Evolutionary conservation across 2,113 vertebrate species (phyloP), one percentile per base, ranked within the genome.

Genomic region (Sylvia atricapilla): DNA sequence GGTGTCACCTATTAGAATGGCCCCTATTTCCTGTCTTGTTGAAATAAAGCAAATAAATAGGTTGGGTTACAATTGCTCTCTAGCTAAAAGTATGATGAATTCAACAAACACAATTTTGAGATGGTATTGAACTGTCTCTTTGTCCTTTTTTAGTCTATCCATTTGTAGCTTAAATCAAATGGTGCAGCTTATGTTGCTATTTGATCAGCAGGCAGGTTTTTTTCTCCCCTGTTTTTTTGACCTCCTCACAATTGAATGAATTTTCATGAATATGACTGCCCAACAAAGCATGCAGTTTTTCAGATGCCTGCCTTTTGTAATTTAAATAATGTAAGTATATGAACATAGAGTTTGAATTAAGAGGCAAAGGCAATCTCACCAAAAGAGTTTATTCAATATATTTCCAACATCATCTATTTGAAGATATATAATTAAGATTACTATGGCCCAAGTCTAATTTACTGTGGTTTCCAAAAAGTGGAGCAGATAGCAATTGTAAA

Each of bases 361-460:
- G 70, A 95, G 52, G 93, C 70, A 95, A 93, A 95, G 67, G 87
- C 79, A 95, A 95, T 95, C 64, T 96, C 82, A 86, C 79, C 90
- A 86, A 73, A 87, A 87, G 93, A 87, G 85, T 96, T 96, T 94
- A 85, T 96, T 96, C 82, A 94, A 88, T 91, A 56, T 88, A 86
- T 94, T 96, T 93, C 87, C 82, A 88, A 76, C 93, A 90, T 92
- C 76, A 91, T 95, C 85, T 95, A 35, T 88, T 94, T 84, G 64
- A 93, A 94, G 95, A 95, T 96, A 96, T 94, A 97, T 94, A 97
- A 95, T 95, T 96, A 96, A 97, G 93, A 95, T 95, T 96, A 96
- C 33, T 33, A 44, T 53, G 43, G 82, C 37, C 59, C 33, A 55
- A 93, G 79, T 94, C 72, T 96, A 95, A 96, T 95, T 93, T 95